Evolutionary conservation across 1,140 invertebrate species (phyloP).

Genomic region (Leptonema lineaticorne): DNA sequence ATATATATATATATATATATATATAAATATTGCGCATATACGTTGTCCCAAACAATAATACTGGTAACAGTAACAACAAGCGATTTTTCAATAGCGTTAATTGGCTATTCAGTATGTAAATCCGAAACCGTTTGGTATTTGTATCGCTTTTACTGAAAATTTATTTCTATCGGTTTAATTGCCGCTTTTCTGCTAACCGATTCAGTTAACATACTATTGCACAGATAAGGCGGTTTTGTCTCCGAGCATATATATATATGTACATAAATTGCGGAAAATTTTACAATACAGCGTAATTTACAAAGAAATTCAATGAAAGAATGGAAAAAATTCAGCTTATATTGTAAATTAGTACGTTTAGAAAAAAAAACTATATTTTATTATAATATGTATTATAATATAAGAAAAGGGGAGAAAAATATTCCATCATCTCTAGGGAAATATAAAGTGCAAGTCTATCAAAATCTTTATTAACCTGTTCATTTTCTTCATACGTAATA

Average conservation of each 20-base stretch:
- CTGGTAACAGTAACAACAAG: not conserved
- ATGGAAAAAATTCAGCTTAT: not conserved
- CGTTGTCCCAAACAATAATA: not conserved
- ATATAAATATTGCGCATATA: not conserved
- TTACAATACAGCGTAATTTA: not conserved
- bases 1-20: not conserved
- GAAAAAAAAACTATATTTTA: not conserved
- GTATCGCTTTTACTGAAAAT: slow-evolving; percentile 27
- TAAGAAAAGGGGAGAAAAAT: slow-evolving; percentile 22
- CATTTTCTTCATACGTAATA: not conserved
- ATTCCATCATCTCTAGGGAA: slow-evolving; percentile 35
- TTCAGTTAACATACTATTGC: slow-evolving; percentile 22
- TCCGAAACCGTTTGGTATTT: slow-evolving; percentile 9
- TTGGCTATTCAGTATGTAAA: slow-evolving; percentile 34
- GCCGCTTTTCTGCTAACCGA: slow-evolving; percentile 28
- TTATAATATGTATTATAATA: not conserved
- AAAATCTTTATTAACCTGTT: slow-evolving; percentile 40
- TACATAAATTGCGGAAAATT: not conserved
- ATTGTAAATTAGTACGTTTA: not conserved
- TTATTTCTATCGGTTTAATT: slow-evolving; percentile 34
- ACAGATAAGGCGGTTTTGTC: slow-evolving; percentile 31
- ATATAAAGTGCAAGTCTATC: slow-evolving; percentile 40
- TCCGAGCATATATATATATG: too few species aligned
- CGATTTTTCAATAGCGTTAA: slow-evolving; percentile 27
- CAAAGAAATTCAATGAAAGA: not conserved